A percentile compares a stretch with the other conserved stretches of the same genome.
phyloP scores from a whole-genome alignment of 2,797 vertebrate species.

The Peromyscus melanophrys region DNA sequence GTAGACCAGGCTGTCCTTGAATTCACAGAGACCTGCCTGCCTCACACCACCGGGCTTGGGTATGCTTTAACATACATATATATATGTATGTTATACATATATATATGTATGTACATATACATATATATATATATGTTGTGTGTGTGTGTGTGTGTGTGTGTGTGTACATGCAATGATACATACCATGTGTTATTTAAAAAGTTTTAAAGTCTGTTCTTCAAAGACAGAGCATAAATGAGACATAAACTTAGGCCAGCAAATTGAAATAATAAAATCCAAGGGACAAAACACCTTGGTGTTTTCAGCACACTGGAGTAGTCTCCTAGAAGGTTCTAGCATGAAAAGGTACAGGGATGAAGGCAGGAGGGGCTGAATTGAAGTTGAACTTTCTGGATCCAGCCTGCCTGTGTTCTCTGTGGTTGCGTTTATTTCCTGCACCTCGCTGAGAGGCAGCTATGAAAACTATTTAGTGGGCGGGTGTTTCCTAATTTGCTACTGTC shows the following conservation, averaged over 20 bases:
- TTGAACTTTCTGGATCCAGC: neutral
- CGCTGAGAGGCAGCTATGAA: slow-evolving; percentile 16
- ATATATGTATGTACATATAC: too few relatives aligned
- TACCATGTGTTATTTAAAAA: neutral
- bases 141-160: neutral
- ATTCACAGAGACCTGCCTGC: neutral
- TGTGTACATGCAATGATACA: neutral
- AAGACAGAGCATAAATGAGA: neutral
- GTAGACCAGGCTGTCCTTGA: too few relatives aligned
- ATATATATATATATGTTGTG: too few relatives aligned
- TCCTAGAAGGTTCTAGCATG: neutral
- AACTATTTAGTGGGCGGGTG: slow-evolving; percentile 31
- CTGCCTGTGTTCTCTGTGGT: slow-evolving; percentile 39
- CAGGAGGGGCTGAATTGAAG: neutral
- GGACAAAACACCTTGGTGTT: neutral
- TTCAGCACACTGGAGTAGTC: neutral
- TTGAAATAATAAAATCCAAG: neutral
- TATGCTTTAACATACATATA: neutral
- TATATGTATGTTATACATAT: neutral
- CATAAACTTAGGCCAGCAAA: neutral
- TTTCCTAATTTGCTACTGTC: slow-evolving; percentile 63
- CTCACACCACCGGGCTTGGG: neutral
- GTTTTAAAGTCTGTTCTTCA: neutral
- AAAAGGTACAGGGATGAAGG: neutral
- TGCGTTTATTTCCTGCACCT: slow-evolving; percentile 62